A percentile compares a stretch with the other conserved stretches of the same genome.
Evolutionary conservation across 1,140 invertebrate species (phyloP).

Genomic region (Limonius californicus): DNA sequence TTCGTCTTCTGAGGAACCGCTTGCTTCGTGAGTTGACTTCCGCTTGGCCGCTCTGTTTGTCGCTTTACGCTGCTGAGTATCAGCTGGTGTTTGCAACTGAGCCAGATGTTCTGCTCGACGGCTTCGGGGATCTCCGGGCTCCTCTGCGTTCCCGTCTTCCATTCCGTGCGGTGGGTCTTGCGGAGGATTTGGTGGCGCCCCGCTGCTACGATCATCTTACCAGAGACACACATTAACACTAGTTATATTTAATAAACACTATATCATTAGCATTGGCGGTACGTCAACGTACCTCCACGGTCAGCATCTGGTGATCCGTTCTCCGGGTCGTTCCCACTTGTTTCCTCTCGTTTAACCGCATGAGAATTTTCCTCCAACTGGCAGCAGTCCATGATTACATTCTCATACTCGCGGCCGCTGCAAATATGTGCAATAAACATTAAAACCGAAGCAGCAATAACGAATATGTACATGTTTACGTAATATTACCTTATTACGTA

Average conservation of each 20-base stretch:
- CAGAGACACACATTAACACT: conserved; percentile 39
- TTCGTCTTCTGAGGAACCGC: conserved; percentile 56
- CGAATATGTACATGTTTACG: not conserved
- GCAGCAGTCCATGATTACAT: conserved; percentile 88
- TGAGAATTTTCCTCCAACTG: conserved; percentile 79
- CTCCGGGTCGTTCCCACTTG: conserved; percentile 74
- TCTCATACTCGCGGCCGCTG: conserved; percentile 86
- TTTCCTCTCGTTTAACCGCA: conserved; percentile 74
- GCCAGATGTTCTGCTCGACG: conserved; percentile 50
- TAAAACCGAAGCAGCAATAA: not conserved
- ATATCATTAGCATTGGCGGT: conserved; percentile 44
- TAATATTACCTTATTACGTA: conserved; percentile 81
- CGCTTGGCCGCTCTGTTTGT: conserved; percentile 51
- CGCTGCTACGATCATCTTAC: conserved; percentile 55
- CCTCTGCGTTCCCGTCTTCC: conserved; percentile 52
- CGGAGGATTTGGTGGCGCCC: conserved; percentile 54
- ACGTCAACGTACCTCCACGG: conserved; percentile 58
- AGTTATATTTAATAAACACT: conserved; percentile 27
- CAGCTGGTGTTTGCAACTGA: conserved; percentile 42
- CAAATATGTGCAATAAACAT: conserved; percentile 29
- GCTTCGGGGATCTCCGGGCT: conserved; percentile 53
- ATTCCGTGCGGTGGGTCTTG: conserved; percentile 52
- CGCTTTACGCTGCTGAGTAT: conserved; percentile 36
- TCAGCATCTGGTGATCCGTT: conserved; percentile 84
- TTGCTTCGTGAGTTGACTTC: conserved; percentile 52